Evolutionary conservation across 2,888 invertebrate species (phyloP).

Genomic region (Metopia argyrocephala): DNA sequence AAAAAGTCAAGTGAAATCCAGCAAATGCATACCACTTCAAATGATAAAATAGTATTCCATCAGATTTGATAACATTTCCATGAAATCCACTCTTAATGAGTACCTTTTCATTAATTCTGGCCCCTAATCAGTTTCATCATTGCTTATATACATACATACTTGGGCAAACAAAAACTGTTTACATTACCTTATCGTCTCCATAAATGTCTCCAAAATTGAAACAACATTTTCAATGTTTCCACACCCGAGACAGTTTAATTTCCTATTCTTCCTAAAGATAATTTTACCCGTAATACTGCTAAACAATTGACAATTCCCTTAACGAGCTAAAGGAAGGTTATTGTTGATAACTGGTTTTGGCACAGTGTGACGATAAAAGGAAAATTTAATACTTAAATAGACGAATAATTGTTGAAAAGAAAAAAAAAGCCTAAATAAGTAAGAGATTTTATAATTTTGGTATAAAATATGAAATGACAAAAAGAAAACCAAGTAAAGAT

Average conservation of each 20-base stretch:
- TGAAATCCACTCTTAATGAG: too few relatives aligned
- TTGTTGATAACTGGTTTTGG: neutral
- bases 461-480: too few relatives aligned
- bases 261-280: neutral
- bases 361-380: neutral
- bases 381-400: too few relatives aligned
- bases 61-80: too few relatives aligned
- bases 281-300: neutral
- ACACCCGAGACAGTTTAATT: conserved; percentile 17
- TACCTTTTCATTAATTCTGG: too few relatives aligned
- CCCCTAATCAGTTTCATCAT: neutral
- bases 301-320: neutral
- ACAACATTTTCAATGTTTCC: neutral
- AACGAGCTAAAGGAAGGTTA: neutral
- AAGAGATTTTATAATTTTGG: too few relatives aligned
- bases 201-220: neutral
- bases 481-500: too few relatives aligned
- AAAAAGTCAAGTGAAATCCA: too few relatives aligned
- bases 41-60: too few relatives aligned
- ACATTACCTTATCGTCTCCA: neutral
- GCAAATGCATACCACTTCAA: too few relatives aligned
- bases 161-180: neutral
- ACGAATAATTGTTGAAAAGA: too few relatives aligned
- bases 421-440: too few relatives aligned
- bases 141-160: neutral